These are phyloP conservation scores for Taenioides sp. DNA, from an alignment of 2,797 vertebrate species.

Conservation along the genomic window DNA sequence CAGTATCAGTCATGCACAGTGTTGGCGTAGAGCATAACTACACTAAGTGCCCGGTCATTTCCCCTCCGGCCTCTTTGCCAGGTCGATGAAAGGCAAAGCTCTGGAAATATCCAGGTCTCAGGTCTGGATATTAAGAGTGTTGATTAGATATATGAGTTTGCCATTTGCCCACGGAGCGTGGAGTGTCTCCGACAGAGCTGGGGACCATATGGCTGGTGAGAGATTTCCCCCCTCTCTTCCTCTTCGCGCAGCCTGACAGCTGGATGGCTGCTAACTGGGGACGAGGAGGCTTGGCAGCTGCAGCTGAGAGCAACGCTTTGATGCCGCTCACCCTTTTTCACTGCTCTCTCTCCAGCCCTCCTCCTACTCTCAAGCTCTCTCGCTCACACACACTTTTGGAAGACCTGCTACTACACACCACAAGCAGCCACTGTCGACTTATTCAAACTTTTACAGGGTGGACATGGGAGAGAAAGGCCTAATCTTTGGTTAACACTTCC, in stretches of 20 bases:
- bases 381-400: constrained; percentile 18
- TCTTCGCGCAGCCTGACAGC: constrained; percentile 83
- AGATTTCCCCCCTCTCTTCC: constrained; percentile 86
- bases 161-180: constrained; percentile 83
- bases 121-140: constrained; percentile 82
- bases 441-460: constrained; percentile 85
- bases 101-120: constrained; percentile 74
- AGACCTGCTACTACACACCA: constrained; percentile 28
- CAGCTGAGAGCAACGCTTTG: constrained; percentile 85
- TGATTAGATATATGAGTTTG: constrained; percentile 84
- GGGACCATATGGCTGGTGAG: constrained; percentile 94
- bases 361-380: constrained; percentile 38
- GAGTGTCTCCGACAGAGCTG: constrained; percentile 83
- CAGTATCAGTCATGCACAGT: background rate
- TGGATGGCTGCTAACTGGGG: constrained; percentile 86
- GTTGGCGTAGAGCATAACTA: constrained; percentile 19
- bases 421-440: constrained; percentile 70
- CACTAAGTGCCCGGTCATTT: constrained; percentile 29
- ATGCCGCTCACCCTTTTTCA: constrained; percentile 77
- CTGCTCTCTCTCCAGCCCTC: constrained; percentile 44
- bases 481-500: background rate
- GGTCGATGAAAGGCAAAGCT: constrained; percentile 64
- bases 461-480: constrained; percentile 17
- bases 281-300: constrained; percentile 90
- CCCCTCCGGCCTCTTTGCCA: constrained; percentile 28